Percentiles rank a stretch among this genome's conserved stretches.
Conservation (phyloP, 1,140 invertebrate species). For the Trichoplusia ni region DNA sequence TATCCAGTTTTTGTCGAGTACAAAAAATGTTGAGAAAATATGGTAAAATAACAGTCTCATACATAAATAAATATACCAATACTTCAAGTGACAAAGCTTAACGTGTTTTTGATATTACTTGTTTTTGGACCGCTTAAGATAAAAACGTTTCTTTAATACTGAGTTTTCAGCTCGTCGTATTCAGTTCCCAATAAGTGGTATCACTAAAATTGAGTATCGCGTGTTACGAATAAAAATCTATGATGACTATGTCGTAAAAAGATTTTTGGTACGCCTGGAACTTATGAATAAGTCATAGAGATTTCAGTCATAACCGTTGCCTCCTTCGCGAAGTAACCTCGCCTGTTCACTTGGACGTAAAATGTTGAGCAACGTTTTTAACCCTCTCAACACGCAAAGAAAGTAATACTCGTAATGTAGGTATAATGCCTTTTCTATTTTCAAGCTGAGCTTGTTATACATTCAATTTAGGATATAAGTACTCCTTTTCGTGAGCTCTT, state of each 20-base stretch:
- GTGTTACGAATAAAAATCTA: slow-evolving; percentile 13
- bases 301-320: slow-evolving; percentile 23
- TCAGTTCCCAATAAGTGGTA: background rate
- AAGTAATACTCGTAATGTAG: slow-evolving; percentile 23
- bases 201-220: background rate
- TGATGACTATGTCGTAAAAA: slow-evolving; percentile 17
- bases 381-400: slow-evolving; percentile 28
- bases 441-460: slow-evolving; percentile 19
- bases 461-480: slow-evolving; percentile 19
- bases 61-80: too few species aligned
- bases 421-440: slow-evolving; percentile 23
- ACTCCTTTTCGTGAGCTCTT: slow-evolving; percentile 11
- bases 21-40: too few species aligned
- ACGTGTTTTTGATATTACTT: too few species aligned
- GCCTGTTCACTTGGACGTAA: slow-evolving; percentile 26
- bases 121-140: too few species aligned
- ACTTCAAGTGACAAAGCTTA: too few species aligned
- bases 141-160: too few species aligned
- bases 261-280: slow-evolving; percentile 24
- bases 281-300: slow-evolving; percentile 27
- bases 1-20: slow-evolving; percentile 5
- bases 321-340: slow-evolving; percentile 26
- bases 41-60: too few species aligned
- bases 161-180: too few species aligned
- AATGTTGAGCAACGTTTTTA: slow-evolving; percentile 29